Evolutionary conservation across 2,888 invertebrate species (phyloP).

Genomic region (Plusia festucae): DNA sequence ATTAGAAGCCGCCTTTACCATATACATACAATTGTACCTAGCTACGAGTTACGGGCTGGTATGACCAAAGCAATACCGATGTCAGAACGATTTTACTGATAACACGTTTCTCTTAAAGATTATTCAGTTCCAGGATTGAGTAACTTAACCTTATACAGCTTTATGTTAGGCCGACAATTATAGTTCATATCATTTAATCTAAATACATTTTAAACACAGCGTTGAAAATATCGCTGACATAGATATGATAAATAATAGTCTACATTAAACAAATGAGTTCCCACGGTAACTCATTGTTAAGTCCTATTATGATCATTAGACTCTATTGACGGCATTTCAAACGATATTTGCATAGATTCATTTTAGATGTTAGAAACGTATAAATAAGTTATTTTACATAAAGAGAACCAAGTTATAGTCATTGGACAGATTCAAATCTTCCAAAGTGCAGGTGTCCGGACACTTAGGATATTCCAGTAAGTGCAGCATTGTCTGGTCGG

Average conservation of each 20-base stretch:
- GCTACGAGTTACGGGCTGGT: not conserved
- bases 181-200: not conserved
- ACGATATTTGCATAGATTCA: not conserved
- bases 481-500: too few species aligned
- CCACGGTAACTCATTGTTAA: slow-evolving; percentile 4
- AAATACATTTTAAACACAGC: not conserved
- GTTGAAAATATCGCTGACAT: slow-evolving; percentile 4
- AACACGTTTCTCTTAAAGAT: not conserved
- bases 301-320: not conserved
- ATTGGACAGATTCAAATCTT: too few species aligned
- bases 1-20: not conserved
- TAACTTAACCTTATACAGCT: not conserved
- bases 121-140: not conserved
- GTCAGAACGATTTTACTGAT: not conserved
- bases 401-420: too few species aligned
- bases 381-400: too few species aligned
- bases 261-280: not conserved
- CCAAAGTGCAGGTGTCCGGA: too few species aligned
- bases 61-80: not conserved
- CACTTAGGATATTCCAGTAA: too few species aligned
- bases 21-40: too few species aligned
- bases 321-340: slow-evolving; percentile 4
- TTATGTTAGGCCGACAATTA: not conserved
- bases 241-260: not conserved
- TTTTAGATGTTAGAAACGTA: not conserved